Percentiles rank a stretch among this genome's conserved stretches.
Evolutionary conservation across 35 echinoderm and acorn worm species (phyloP).

Genomic region (Amphiura filiformis): DNA sequence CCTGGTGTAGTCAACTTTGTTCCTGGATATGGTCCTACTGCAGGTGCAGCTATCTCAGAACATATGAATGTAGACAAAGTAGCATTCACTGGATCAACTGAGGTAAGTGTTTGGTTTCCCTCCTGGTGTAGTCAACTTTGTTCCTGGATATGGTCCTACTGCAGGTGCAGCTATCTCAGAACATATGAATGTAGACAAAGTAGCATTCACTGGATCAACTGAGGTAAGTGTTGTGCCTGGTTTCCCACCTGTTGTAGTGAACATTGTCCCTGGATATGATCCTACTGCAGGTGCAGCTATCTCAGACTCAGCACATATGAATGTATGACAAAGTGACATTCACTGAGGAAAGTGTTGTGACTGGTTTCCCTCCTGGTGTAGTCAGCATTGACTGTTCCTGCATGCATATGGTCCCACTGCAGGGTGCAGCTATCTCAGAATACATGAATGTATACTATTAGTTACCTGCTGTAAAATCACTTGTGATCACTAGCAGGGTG

Average conservation of each 20-base stretch:
- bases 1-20: too few relatives aligned
- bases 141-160: constrained; percentile 84
- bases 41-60: too few relatives aligned
- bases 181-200: constrained; percentile 62
- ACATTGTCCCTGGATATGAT: constrained; percentile 74
- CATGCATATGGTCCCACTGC: constrained; percentile 84
- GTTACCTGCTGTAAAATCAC: too few relatives aligned
- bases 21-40: too few relatives aligned
- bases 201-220: constrained; percentile 95
- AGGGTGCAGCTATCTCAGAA: constrained; percentile 67
- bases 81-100: too few relatives aligned
- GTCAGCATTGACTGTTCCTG: constrained; percentile 78
- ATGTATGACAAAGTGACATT: constrained; percentile 80
- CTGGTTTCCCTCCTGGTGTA: constrained; percentile 75
- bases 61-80: too few relatives aligned
- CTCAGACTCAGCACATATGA: constrained; percentile 38
- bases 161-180: constrained; percentile 81
- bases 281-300: constrained; percentile 87
- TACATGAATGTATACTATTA: constrained; percentile 48
- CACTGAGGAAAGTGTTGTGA: constrained; percentile 80
- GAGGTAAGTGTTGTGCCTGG: constrained; percentile 45
- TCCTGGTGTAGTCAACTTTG: constrained; percentile 79
- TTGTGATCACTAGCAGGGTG: too few relatives aligned
- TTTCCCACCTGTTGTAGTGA: constrained; percentile 84
- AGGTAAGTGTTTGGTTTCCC: too few relatives aligned